Base-by-base conservation (phyloP, 2,113 vertebrate species). In the Oceanites oceanicus region DNA sequence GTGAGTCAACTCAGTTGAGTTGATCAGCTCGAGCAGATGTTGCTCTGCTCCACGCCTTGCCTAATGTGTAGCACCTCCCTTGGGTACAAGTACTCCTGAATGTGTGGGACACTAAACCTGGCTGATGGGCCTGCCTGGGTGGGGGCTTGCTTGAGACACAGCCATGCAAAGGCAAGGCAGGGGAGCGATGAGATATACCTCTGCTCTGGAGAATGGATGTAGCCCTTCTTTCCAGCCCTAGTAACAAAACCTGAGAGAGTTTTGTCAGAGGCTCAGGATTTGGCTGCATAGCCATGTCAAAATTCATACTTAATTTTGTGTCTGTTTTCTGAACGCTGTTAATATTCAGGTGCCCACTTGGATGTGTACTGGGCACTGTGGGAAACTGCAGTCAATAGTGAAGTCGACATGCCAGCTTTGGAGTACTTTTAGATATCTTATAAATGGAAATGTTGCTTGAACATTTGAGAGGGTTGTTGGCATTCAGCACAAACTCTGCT, bases 141-240 rank as follows among this genome's bases (percentile, higher is more conserved):
- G 0, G 22, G 6, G 21, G 47, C 53, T 72, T 50, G 11, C n/a
- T 62, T 70, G 55, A 55, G 59, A 49, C 0, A 2, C 0, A 0
- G n/a, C 59, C 22, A 7, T 82, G 29, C 59, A 80, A 55, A 74
- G 42, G 45, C 59, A 59, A 67, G 22, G 38, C 50, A 53, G 16
- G 16, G n/a, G 22, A 55, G 32, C 58, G 25, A 45, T 25, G 29
- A 55, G 49, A 22, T 11, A 21, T 3, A n/a, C n/a, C 14, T 77
- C 67, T 86, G 27, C 36, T 86, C 38, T 79, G 23, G 17, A 63
- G 82, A 53, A 56, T 59, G 36, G 19, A 6, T 38, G 26, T 45
- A 75, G 52, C 29, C 32, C 11, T 76, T 72, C n/a, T 79, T 85
- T 81, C 47, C 45, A 67, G 40, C 30, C 16, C 62, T 59, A 42